phyloP scores from a whole-genome alignment of 2,888 invertebrate genomes.

The Brachylomia viminalis region DNA sequence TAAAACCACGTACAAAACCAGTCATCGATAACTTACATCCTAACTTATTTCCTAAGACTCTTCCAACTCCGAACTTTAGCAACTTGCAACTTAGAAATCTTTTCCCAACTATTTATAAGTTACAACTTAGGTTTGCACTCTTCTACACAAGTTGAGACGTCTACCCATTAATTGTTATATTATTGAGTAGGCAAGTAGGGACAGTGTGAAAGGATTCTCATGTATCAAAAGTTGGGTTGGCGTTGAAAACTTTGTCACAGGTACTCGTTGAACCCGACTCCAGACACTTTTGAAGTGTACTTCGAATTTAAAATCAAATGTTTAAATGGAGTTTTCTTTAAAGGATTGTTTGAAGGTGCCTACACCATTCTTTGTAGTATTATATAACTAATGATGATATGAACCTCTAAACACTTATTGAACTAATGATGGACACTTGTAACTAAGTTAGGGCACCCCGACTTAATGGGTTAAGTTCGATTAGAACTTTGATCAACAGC shows the following conservation, averaged over 20 bases:
- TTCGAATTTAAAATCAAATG: constrained; percentile 64
- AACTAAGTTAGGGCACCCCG: neutral
- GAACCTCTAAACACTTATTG: neutral
- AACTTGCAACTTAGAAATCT: constrained; percentile 64
- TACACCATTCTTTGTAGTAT: neutral
- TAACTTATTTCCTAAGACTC: constrained; percentile 53
- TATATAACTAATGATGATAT: neutral
- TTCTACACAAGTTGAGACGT: constrained; percentile 53
- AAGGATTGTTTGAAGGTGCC: neutral
- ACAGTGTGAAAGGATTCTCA: constrained; percentile 76
- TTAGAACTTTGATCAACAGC: neutral
- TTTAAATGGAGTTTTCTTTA: constrained; percentile 49
- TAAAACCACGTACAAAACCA: constrained; percentile 35
- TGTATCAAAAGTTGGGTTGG: constrained; percentile 76
- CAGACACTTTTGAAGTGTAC: constrained; percentile 53
- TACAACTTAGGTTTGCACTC: constrained; percentile 63
- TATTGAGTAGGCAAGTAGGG: constrained; percentile 48
- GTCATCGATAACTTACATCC: constrained; percentile 31
- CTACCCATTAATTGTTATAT: constrained; percentile 71
- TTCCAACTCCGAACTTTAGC: constrained; percentile 41
- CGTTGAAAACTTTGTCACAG: constrained; percentile 70
- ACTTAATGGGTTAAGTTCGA: neutral
- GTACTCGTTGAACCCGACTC: constrained; percentile 57
- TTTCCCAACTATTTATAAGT: constrained; percentile 62
- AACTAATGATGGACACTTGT: neutral